Percentiles rank a stretch among this genome's conserved stretches.
Conservation (phyloP, 2,888 invertebrate genomes). For the Hetaerina titia region DNA sequence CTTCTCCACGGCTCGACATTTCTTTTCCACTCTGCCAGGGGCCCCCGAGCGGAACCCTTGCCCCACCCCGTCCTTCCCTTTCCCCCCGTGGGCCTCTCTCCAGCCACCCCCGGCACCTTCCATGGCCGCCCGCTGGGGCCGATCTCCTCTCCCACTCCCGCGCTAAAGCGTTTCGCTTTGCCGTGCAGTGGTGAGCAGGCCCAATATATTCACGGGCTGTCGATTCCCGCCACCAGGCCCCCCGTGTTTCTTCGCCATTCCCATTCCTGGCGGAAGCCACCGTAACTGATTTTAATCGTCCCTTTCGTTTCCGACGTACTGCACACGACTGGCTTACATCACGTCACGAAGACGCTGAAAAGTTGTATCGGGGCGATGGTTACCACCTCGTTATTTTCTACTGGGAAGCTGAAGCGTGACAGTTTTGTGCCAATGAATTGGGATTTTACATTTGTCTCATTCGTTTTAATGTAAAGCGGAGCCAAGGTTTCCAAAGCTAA, state of each 20-base stretch:
- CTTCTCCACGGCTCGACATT: neutral
- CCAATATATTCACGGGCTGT: slow-evolving; percentile 16
- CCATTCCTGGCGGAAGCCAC: no score
- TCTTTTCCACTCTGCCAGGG: neutral
- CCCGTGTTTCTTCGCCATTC: neutral
- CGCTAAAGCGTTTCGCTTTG: slow-evolving; percentile 8
- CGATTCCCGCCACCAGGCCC: neutral
- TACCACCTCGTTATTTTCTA: no score
- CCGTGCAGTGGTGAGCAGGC: neutral
- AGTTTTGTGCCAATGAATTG: no score
- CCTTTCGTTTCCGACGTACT: neutral
- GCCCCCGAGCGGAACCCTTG: neutral
- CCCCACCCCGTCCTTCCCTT: neutral
- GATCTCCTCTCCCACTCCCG: neutral
- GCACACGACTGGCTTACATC: no score
- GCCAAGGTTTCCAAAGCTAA: no score
- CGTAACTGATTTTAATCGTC: neutral
- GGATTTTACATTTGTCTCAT: no score
- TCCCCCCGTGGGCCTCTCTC: neutral
- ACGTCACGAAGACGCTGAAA: no score
- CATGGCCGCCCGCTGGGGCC: neutral
- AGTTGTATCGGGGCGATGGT: no score
- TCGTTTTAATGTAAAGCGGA: no score
- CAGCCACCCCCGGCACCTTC: neutral
- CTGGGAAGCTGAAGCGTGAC: no score